A percentile compares a stretch with the other conserved stretches of the same genome.
phyloP scores from a whole-genome alignment of 2,888 invertebrate species.

The Anoncus sp. region DNA sequence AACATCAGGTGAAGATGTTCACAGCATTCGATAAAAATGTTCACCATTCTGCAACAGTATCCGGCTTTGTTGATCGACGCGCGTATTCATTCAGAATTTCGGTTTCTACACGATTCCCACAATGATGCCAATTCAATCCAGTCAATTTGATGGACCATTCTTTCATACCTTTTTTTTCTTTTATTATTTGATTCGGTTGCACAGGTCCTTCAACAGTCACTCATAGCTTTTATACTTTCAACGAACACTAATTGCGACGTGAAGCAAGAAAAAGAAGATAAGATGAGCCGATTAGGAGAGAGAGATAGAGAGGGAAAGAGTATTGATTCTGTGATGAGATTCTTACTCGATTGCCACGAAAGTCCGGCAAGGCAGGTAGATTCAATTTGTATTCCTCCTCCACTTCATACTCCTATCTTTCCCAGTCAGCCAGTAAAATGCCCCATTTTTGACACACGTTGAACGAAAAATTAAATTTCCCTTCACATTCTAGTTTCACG shows the following conservation, averaged over 20 bases:
- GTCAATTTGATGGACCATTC: slow-evolving; percentile 26
- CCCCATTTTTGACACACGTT: too few species aligned
- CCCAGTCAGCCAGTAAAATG: too few species aligned
- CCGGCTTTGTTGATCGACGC: slow-evolving; percentile 31
- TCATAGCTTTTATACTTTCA: neutral
- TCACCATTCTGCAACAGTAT: neutral
- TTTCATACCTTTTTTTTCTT: slow-evolving; percentile 17
- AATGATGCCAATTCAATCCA: slow-evolving; percentile 41
- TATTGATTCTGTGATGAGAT: slow-evolving; percentile 29
- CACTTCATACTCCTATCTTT: too few species aligned
- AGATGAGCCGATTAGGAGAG: neutral
- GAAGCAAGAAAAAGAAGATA: slow-evolving; percentile 7
- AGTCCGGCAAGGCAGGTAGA: neutral
- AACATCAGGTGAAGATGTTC: slow-evolving; percentile 23
- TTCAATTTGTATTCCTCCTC: too few species aligned
- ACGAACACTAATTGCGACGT: slow-evolving; percentile 12
- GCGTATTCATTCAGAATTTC: slow-evolving; percentile 1
- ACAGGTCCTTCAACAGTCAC: neutral
- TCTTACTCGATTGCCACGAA: slow-evolving; percentile 21
- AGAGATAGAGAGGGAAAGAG: too few species aligned
- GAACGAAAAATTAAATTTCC: too few species aligned
- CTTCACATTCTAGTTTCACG: too few species aligned
- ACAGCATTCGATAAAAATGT: slow-evolving; percentile 24
- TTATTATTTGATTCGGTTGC: too few species aligned
- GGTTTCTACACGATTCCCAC: slow-evolving; percentile 1